phyloP scores from a whole-genome alignment of 1,140 invertebrate genomes.

The Calephelis nemesis region DNA sequence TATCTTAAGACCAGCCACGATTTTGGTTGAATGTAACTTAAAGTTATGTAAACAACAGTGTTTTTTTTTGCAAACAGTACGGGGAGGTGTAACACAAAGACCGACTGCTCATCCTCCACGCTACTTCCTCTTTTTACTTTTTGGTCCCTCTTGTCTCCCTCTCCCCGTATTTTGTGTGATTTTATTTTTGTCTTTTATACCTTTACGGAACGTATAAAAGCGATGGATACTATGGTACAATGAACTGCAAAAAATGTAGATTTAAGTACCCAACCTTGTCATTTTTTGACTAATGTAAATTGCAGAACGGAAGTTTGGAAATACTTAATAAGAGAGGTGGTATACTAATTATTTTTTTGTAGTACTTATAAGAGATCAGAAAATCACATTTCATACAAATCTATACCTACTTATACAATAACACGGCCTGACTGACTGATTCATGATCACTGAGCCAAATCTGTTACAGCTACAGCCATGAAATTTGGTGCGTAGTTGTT shows the following conservation, averaged over 20 bases:
- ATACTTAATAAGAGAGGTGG: background rate
- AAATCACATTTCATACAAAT: too few relatives aligned
- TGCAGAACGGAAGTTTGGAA: background rate
- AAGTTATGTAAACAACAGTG: too few relatives aligned
- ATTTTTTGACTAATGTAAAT: background rate
- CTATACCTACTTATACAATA: too few relatives aligned
- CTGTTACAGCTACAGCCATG: too few relatives aligned
- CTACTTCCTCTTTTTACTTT: slow-evolving; percentile 59
- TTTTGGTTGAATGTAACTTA: too few relatives aligned
- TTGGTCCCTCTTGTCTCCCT: slow-evolving; percentile 44
- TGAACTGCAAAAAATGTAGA: slow-evolving; percentile 18
- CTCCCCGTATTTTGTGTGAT: slow-evolving; percentile 39
- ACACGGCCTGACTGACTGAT: too few relatives aligned
- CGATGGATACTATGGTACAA: slow-evolving; percentile 22
- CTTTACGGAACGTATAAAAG: slow-evolving; percentile 26
- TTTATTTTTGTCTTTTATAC: slow-evolving; percentile 50
- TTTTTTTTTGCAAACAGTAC: slow-evolving; percentile 40
- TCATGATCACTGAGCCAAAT: too few relatives aligned
- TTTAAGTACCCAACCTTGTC: slow-evolving; percentile 6
- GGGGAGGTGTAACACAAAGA: slow-evolving; percentile 59
- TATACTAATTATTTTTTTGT: too few relatives aligned
- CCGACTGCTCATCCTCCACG: slow-evolving; percentile 56
- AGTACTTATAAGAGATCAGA: too few relatives aligned
- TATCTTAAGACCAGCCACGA: too few relatives aligned
- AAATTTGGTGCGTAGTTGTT: too few relatives aligned